Percentiles rank a stretch among this genome's conserved stretches.
Conservation (phyloP, 92 coral and sea anemone species). For the Palythoa heliodiscus region DNA sequence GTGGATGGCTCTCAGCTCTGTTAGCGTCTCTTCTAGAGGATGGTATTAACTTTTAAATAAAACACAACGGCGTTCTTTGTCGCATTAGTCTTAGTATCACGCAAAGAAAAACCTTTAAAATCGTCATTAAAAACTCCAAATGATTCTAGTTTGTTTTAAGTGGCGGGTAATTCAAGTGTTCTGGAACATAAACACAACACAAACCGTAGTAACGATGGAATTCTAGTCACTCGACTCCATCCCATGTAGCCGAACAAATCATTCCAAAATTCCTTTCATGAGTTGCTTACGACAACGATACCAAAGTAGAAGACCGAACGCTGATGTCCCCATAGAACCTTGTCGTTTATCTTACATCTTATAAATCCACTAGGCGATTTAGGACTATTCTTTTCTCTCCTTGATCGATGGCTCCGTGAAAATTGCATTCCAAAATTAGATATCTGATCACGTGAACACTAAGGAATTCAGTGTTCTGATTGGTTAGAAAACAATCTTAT, state of each 20-base stretch:
- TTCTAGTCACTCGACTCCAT: slow-evolving; percentile 45
- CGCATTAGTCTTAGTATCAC: not conserved
- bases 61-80: not conserved
- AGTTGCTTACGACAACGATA: not conserved
- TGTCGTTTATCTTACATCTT: not conserved
- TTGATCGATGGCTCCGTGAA: slow-evolving; percentile 26
- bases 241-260: not conserved
- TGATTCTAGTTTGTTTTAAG: slow-evolving; percentile 26
- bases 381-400: not conserved
- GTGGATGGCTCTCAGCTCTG: not conserved
- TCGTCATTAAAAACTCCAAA: slow-evolving; percentile 10
- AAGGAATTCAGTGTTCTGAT: slow-evolving; percentile 67
- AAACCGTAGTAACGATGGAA: slow-evolving; percentile 88
- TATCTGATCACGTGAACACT: slow-evolving; percentile 80
- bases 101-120: not conserved
- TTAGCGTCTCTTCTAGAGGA: not conserved
- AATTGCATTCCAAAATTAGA: slow-evolving; percentile 56
- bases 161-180: slow-evolving; percentile 51
- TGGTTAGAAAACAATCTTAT: slow-evolving; percentile 44
- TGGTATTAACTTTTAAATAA: not conserved
- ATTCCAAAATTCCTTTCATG: slow-evolving; percentile 7
- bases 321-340: not conserved
- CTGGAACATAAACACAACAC: slow-evolving; percentile 24
- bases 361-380: not conserved
- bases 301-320: not conserved